A percentile compares a stretch with the other conserved stretches of the same genome.
Evolutionary conservation across 2,888 invertebrate genomes (phyloP).

Genomic region (Catocala nupta): DNA sequence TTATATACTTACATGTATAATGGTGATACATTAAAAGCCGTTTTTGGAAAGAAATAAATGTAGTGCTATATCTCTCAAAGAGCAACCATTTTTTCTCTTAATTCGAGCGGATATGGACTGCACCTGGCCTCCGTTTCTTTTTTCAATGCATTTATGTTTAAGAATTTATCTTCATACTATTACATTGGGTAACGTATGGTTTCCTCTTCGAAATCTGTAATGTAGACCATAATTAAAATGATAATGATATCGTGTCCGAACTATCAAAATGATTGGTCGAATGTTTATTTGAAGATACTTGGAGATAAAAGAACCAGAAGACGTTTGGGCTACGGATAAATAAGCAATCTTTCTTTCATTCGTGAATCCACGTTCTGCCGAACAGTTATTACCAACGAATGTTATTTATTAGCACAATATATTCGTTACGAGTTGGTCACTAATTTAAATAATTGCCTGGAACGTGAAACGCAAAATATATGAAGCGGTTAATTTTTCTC

Average conservation of each 20-base stretch:
- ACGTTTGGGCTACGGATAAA: too few species aligned
- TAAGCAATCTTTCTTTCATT: too few species aligned
- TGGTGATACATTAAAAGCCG: not conserved
- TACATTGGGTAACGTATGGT: constrained; percentile 18
- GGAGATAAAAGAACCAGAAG: not conserved
- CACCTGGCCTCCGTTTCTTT: constrained; percentile 76
- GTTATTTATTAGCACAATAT: constrained; percentile 4
- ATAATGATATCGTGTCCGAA: not conserved
- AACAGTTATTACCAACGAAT: not conserved
- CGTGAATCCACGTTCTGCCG: not conserved
- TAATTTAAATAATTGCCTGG: constrained; percentile 13
- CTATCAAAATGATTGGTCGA: not conserved
- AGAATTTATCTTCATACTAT: constrained; percentile 48
- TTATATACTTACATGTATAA: not conserved
- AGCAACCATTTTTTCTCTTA: constrained; percentile 64
- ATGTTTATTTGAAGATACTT: not conserved
- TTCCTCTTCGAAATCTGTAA: constrained; percentile 9
- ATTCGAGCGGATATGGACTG: constrained; percentile 74
- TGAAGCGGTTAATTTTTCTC: constrained; percentile 12
- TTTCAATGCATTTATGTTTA: constrained; percentile 53
- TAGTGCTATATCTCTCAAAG: constrained; percentile 51
- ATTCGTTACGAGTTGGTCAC: not conserved
- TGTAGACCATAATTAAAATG: constrained; percentile 8
- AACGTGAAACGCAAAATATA: constrained; percentile 1
- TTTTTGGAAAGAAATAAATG: constrained; percentile 18